phyloP scores from a whole-genome alignment of 2,888 invertebrate species.

The Thecocarcelia acutangulata region DNA sequence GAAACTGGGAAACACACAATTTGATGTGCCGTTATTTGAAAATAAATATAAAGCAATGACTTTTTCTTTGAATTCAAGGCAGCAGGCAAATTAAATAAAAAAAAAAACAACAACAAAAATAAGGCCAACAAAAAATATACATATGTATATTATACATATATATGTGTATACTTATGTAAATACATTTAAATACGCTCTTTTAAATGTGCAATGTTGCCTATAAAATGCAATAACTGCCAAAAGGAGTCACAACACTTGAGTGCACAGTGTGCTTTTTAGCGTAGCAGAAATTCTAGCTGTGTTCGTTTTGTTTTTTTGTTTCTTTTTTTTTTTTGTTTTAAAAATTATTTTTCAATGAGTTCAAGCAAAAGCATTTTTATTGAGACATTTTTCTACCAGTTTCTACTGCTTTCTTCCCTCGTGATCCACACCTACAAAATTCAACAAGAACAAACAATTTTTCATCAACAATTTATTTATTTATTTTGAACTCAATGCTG shows the following conservation, averaged over 20 bases:
- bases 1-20: neutral
- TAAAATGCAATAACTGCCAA: conserved; percentile 69
- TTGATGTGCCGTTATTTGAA: neutral
- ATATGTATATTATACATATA: too few relatives aligned
- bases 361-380: conserved; percentile 52
- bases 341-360: conserved; percentile 50
- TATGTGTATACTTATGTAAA: neutral
- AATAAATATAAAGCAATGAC: conserved; percentile 15
- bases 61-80: conserved; percentile 19
- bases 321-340: conserved; percentile 19
- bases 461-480: conserved; percentile 54
- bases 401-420: neutral
- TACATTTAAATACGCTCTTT: conserved; percentile 73
- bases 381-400: conserved; percentile 49
- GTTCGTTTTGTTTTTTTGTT: neutral
- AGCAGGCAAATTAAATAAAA: neutral
- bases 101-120: conserved; percentile 30
- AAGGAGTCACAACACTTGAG: conserved; percentile 63
- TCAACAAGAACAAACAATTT: conserved; percentile 39
- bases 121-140: conserved; percentile 10
- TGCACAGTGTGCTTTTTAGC: conserved; percentile 46
- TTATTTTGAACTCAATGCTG: conserved; percentile 33
- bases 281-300: conserved; percentile 46
- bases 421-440: neutral
- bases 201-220: conserved; percentile 75